Percentiles rank a stretch among this genome's conserved stretches.
Evolutionary conservation across 2,888 invertebrate species (phyloP).

Genomic region (Leptopilina syphax): DNA sequence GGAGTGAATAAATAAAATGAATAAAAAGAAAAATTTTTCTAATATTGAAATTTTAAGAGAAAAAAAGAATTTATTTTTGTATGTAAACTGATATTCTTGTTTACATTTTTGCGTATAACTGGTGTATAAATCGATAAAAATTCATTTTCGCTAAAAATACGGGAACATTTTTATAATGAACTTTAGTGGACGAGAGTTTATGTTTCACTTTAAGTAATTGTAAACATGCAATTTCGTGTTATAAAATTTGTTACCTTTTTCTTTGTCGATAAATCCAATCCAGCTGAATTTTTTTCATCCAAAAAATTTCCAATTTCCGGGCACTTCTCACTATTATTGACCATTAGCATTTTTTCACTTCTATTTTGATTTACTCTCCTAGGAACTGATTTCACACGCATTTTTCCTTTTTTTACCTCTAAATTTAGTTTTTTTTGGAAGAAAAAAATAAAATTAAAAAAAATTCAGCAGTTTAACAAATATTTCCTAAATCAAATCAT

Average conservation of each 20-base stretch:
- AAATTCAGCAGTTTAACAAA: too few relatives aligned
- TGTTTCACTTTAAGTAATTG: constrained; percentile 51
- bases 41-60: not conserved
- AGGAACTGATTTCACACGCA: constrained; percentile 70
- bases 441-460: too few relatives aligned
- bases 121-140: constrained; percentile 40
- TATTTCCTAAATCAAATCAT: too few relatives aligned
- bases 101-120: not conserved
- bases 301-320: constrained; percentile 17
- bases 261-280: constrained; percentile 35
- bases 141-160: constrained; percentile 10
- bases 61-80: not conserved
- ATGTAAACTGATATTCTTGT: not conserved
- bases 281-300: constrained; percentile 12
- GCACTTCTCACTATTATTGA: constrained; percentile 18
- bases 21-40: too few relatives aligned
- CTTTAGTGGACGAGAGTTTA: constrained; percentile 41
- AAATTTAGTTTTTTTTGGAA: too few relatives aligned
- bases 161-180: not conserved
- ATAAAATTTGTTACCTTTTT: constrained; percentile 28
- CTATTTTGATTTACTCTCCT: constrained; percentile 48
- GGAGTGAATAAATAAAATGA: too few relatives aligned
- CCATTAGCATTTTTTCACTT: not conserved
- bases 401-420: constrained; percentile 50
- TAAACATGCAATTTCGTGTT: constrained; percentile 30